Evolutionary conservation across 2,888 invertebrate species (phyloP).

Genomic region (Brachynemurus nebulosus): DNA sequence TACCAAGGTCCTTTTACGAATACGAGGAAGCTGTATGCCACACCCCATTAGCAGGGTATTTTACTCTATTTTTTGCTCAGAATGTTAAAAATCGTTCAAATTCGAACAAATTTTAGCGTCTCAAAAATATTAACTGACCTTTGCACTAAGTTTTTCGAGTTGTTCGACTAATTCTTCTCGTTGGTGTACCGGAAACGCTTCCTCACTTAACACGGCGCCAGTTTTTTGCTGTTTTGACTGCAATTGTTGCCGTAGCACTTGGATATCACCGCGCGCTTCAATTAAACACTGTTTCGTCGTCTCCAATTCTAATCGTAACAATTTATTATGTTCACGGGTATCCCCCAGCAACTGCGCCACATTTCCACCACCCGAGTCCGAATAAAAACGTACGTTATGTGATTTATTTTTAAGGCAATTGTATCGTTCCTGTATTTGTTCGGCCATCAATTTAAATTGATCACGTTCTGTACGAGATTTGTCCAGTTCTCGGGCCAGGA

Average conservation of each 20-base stretch:
- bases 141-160: constrained; percentile 47
- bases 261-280: constrained; percentile 56
- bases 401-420: constrained; percentile 33
- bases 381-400: constrained; percentile 21
- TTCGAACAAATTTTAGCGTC: too few relatives aligned
- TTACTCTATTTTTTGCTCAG: too few relatives aligned
- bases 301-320: constrained; percentile 44
- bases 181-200: constrained; percentile 39
- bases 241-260: constrained; percentile 41
- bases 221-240: constrained; percentile 19
- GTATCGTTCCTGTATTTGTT: constrained; percentile 50
- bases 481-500: constrained; percentile 62
- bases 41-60: too few relatives aligned
- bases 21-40: too few relatives aligned
- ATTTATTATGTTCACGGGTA: constrained; percentile 43
- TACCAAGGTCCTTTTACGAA: too few relatives aligned
- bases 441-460: constrained; percentile 65
- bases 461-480: constrained; percentile 67
- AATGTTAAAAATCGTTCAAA: too few relatives aligned
- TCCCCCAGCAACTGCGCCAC: constrained; percentile 43
- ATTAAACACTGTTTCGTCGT: constrained; percentile 54
- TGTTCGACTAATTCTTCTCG: constrained; percentile 54
- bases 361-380: constrained; percentile 29
- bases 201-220: constrained; percentile 12
- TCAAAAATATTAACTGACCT: constrained; percentile 39